Evolutionary conservation across 2,888 invertebrate species (phyloP).

Genomic region (Oithona nana): DNA sequence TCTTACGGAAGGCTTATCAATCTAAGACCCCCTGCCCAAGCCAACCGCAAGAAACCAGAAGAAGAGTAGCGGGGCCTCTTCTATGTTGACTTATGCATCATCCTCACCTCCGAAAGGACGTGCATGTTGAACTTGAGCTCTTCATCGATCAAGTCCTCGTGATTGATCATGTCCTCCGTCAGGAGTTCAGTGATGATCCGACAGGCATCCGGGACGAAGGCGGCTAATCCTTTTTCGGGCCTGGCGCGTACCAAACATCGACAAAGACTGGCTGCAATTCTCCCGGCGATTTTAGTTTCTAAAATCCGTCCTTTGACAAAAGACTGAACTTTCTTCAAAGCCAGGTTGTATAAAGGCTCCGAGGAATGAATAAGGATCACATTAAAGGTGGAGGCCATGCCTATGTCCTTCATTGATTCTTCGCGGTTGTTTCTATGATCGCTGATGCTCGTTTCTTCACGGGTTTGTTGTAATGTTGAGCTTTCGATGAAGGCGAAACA

Average conservation of each 20-base stretch:
- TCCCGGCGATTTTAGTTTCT: conserved; percentile 64
- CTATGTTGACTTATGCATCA: too few relatives aligned
- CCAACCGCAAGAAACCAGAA: too few relatives aligned
- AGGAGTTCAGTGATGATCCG: conserved; percentile 8
- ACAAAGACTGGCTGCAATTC: conserved; percentile 51
- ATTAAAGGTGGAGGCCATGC: conserved; percentile 37
- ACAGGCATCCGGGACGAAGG: conserved; percentile 48
- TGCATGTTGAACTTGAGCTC: conserved; percentile 56
- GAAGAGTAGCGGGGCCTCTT: too few relatives aligned
- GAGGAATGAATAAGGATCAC: conserved; percentile 42
- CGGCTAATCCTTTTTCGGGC: conserved; percentile 45
- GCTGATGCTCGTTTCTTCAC: conserved; percentile 13
- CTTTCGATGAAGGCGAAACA: conserved; percentile 37
- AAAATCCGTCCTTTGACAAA: conserved; percentile 52
- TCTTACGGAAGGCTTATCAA: too few relatives aligned
- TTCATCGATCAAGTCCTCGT: conserved; percentile 50
- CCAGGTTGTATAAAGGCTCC: conserved; percentile 38
- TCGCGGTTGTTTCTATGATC: conserved; percentile 41
- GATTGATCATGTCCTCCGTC: conserved; percentile 44
- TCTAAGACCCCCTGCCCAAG: too few relatives aligned
- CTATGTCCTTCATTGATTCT: conserved; percentile 50
- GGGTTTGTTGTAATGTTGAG: conserved; percentile 19
- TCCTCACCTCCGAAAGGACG: conserved; percentile 45
- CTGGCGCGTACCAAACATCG: conserved; percentile 35
- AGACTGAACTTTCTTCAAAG: conserved; percentile 50